These are phyloP conservation scores for Vanessa tameamea DNA, from an alignment of 1,140 invertebrate species.

Conservation along the genomic window DNA sequence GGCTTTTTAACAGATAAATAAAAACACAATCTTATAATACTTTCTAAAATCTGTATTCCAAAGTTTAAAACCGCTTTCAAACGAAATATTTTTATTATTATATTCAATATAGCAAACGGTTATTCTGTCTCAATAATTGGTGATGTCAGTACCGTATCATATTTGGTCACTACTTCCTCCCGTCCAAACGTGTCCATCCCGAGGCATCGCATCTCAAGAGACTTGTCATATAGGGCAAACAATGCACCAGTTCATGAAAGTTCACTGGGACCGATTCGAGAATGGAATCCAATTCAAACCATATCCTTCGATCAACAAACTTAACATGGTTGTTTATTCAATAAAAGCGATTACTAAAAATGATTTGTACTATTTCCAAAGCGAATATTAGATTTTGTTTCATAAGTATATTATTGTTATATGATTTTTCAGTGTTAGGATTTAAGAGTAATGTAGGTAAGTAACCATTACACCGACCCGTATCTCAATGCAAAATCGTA, in stretches of 20 bases:
- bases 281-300: not conserved
- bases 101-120: not conserved
- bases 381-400: no score
- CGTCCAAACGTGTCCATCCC: constrained; percentile 30
- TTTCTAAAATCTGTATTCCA: no score
- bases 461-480: no score
- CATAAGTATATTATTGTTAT: no score
- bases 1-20: no score
- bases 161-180: constrained; percentile 33
- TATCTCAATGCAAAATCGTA: no score
- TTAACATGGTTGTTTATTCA: not conserved
- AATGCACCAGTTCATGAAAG: constrained; percentile 22
- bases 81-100: not conserved
- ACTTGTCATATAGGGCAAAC: constrained; percentile 25
- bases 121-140: not conserved
- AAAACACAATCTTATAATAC: no score
- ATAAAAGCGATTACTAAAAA: no score
- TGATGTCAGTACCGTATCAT: not conserved
- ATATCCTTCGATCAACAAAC: not conserved
- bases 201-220: constrained; percentile 27
- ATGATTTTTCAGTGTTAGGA: no score
- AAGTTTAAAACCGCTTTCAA: no score
- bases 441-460: no score
- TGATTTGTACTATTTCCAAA: no score
- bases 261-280: constrained; percentile 1